Base-by-base conservation (phyloP, 2,888 invertebrate species). In the Gryllus longicercus region DNA sequence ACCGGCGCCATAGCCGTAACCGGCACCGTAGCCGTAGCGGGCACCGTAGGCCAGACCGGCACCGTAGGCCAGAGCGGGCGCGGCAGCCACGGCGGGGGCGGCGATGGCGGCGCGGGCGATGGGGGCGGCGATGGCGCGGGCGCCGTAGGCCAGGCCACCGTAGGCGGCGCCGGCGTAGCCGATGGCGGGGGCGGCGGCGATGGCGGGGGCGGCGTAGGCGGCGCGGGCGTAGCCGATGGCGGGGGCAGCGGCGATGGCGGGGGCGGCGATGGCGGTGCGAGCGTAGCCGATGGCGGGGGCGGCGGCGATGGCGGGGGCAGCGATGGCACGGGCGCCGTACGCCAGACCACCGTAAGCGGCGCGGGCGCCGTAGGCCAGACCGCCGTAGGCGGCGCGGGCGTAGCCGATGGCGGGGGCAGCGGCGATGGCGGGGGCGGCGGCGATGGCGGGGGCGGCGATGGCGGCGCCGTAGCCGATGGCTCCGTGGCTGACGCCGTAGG, bases 21-120 rank as follows among this genome's bases (percentile, higher is more conserved):
- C 38, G 11, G 74, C 81, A 49, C 63, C 78, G 63, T 78, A 78
- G 50, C 80, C 78, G 63, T 63, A 63, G 12, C 79, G 25, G 14
- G 51, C 76, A 12, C 77, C 79, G 74, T 75, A 75, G 2, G 79
- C 76, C 10, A 76, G 77, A 76, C 76, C 25, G 23, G 76, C 76
- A 84, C 82, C 86, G 87, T 86, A 14, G 25, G 76, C 76, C 11
- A 76, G 76, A 38, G 76, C 76, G 25, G 76, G 76, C 25, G 76
- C 76, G 11, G 74, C 74, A 11, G 38, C 38, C 38, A 38, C 38
- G 38, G 8, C 76, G 74, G 75, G 74, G 49, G 77, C 76, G 16
- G 79, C 50, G 63, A 78, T 50, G 50, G 38, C 38, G 74, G 63
- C 78, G 79, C 80, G 78, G 38, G 38, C 38, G 38, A 38, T 38